Conservation (phyloP, 2,888 invertebrate genomes). For the Heliconius ismenius region DNA sequence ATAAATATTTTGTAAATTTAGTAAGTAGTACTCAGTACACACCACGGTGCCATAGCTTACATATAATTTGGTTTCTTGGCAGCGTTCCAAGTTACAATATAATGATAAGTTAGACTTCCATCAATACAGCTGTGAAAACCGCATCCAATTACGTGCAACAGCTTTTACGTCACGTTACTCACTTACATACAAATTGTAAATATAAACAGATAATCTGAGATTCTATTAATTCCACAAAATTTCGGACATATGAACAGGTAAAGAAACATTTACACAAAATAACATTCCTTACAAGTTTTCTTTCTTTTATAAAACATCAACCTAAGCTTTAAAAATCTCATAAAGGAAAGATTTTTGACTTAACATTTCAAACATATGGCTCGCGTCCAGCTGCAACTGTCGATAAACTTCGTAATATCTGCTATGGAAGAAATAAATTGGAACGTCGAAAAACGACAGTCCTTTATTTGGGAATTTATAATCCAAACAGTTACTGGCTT, state of each 20-base stretch:
- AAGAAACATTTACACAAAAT: neutral
- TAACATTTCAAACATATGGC: slow-evolving; percentile 30
- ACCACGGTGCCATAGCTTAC: neutral
- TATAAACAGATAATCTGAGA: neutral
- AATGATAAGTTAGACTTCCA: slow-evolving; percentile 6
- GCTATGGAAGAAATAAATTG: slow-evolving; percentile 19
- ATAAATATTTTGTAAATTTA: neutral
- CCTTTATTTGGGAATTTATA: slow-evolving; percentile 21
- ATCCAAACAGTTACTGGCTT: slow-evolving; percentile 14
- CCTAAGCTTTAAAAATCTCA: neutral
- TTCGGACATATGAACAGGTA: no score
- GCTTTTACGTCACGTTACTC: neutral
- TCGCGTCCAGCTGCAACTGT: slow-evolving; percentile 34
- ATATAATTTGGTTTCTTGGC: slow-evolving; percentile 5
- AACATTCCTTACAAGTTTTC: neutral
- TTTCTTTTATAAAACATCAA: neutral
- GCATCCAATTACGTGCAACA: neutral
- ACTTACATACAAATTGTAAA: neutral
- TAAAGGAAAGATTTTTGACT: slow-evolving; percentile 12
- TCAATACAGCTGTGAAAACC: neutral
- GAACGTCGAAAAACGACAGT: slow-evolving; percentile 24
- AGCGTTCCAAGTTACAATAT: neutral
- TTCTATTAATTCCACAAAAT: neutral
- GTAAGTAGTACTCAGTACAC: neutral
- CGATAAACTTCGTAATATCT: slow-evolving; percentile 35